Evolutionary conservation across 2,113 vertebrate genomes (phyloP).

Genomic region (Brevimyrus niger): DNA sequence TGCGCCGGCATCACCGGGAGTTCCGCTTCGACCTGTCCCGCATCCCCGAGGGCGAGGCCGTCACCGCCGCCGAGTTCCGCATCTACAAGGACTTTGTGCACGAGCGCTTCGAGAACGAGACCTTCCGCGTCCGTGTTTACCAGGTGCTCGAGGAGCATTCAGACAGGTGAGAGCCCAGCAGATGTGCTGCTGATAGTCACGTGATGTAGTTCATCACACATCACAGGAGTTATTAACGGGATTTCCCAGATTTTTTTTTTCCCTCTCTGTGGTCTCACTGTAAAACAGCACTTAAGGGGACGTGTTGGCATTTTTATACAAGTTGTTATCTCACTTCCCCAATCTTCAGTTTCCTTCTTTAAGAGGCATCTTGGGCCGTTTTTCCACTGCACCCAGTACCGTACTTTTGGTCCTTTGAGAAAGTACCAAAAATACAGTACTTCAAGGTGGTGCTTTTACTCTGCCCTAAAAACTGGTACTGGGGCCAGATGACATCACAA

Average conservation of each 20-base stretch:
- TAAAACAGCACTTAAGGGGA: not conserved
- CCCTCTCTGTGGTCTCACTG: not conserved
- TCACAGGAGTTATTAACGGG: not conserved
- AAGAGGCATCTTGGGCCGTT: not conserved
- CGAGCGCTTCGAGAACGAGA: constrained; percentile 69
- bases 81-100: constrained; percentile 75
- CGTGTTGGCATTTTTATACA: not conserved
- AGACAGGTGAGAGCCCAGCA: constrained; percentile 56
- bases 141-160: constrained; percentile 73
- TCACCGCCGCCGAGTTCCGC: constrained; percentile 72
- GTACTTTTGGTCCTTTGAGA: too few species aligned
- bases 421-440: too few species aligned
- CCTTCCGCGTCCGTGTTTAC: constrained; percentile 72
- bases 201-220: not conserved
- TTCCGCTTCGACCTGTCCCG: constrained; percentile 74
- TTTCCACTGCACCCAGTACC: too few species aligned
- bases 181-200: not conserved
- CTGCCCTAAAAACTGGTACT: too few species aligned
- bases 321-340: not conserved
- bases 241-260: not conserved
- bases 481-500: too few species aligned
- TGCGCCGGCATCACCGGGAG: constrained; percentile 70
- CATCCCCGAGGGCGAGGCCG: constrained; percentile 73
- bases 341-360: not conserved
- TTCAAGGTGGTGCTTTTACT: too few species aligned